Evolutionary conservation across 2,797 vertebrate species (phyloP).

Genomic region (Natrix natrix): DNA sequence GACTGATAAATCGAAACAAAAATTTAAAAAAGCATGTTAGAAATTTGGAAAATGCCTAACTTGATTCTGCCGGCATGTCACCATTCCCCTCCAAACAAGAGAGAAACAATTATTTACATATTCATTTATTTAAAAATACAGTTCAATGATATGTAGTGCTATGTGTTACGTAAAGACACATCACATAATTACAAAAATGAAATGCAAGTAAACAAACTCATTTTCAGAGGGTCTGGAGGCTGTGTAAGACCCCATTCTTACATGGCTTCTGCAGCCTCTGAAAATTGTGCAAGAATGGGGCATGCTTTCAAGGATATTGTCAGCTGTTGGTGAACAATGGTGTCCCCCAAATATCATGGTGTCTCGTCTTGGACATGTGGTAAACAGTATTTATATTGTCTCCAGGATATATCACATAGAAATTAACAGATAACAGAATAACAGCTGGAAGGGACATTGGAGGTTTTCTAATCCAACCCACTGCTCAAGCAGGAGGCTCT

Average conservation of each 20-base stretch:
- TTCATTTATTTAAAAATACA: neutral
- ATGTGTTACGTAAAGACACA: neutral
- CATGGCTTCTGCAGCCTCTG: neutral
- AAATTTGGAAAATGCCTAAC: neutral
- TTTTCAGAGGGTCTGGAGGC: no score
- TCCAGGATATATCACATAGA: neutral
- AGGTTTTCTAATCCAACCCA: neutral
- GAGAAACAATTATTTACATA: neutral
- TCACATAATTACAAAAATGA: neutral
- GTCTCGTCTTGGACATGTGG: neutral
- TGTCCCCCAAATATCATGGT: neutral
- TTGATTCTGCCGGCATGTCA: neutral
- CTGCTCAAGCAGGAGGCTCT: neutral
- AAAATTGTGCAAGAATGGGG: neutral
- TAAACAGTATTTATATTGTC: neutral
- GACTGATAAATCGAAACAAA: no score
- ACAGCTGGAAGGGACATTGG: neutral
- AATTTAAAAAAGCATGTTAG: no score
- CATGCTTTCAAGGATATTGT: neutral
- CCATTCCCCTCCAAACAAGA: neutral
- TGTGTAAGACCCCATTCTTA: no score
- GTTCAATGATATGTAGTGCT: neutral
- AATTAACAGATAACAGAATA: neutral
- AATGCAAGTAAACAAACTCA: neutral
- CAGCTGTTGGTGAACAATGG: neutral